These are phyloP conservation scores for Pseudocheirus occidentalis DNA, from an alignment of 2,797 vertebrate genomes.

Conservation along the genomic window DNA sequence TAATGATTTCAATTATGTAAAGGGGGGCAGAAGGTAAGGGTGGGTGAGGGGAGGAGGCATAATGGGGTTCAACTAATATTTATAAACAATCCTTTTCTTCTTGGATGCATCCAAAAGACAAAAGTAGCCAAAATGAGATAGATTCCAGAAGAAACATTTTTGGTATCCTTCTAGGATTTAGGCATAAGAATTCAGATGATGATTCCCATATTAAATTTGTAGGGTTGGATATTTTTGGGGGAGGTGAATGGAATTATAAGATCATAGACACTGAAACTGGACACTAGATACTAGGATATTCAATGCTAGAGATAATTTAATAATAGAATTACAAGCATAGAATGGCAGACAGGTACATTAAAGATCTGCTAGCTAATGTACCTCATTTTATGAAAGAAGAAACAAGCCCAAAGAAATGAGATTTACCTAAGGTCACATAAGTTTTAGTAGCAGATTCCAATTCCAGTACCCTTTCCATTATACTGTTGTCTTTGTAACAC, in stretches of 20 bases:
- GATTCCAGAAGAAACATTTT: neutral
- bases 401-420: neutral
- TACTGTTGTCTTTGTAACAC: neutral
- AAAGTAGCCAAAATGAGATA: too few species aligned
- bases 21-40: constrained; percentile 55
- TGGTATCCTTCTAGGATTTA: constrained; percentile 6
- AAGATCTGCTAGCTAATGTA: neutral
- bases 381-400: neutral
- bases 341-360: neutral
- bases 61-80: constrained; percentile 61
- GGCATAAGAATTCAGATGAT: neutral
- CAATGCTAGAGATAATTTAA: neutral
- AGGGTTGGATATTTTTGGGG: neutral
- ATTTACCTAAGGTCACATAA: neutral
- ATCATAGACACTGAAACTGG: neutral
- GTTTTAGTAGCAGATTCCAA: neutral
- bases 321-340: neutral
- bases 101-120: neutral
- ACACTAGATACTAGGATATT: neutral
- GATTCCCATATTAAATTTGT: neutral
- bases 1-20: constrained; percentile 81
- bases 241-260: neutral
- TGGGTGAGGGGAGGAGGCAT: neutral
- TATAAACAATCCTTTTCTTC: constrained; percentile 75
- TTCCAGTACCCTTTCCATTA: neutral